Percentiles rank a stretch among this genome's conserved stretches.
These are phyloP conservation scores for Diplazon laetatorius DNA, from an alignment of 2,888 invertebrate genomes.

Conservation along the genomic window DNA sequence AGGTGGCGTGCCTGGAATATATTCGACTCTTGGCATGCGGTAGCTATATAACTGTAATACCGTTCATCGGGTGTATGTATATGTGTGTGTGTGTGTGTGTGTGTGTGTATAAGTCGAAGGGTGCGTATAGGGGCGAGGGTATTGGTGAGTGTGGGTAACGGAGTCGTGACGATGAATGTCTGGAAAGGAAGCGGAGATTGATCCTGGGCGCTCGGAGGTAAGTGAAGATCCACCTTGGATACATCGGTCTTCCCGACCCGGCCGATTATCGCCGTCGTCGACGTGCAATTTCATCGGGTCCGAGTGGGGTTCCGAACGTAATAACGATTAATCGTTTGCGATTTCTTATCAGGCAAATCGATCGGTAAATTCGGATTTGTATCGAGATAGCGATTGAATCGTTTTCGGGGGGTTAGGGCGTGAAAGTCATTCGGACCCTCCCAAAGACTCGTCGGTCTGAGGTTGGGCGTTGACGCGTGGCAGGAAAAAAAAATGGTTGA, in stretches of 20 bases:
- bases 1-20: constrained; percentile 53
- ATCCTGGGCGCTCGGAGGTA: constrained; percentile 10
- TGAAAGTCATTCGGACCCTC: not conserved
- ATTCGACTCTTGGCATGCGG: constrained; percentile 35
- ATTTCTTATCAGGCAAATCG: not conserved
- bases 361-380: constrained; percentile 2
- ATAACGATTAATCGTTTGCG: constrained; percentile 23
- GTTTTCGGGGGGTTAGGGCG: not conserved
- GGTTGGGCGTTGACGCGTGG: too few relatives aligned
- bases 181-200: constrained; percentile 42
- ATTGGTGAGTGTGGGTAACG: constrained; percentile 13
- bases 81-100: too few relatives aligned
- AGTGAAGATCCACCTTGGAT: constrained; percentile 5
- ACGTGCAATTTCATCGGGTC: not conserved
- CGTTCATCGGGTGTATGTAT: too few relatives aligned
- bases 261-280: constrained; percentile 17
- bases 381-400: not conserved
- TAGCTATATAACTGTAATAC: not conserved
- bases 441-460: too few relatives aligned
- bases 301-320: not conserved
- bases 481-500: too few relatives aligned
- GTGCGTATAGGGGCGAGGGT: not conserved
- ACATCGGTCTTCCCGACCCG: constrained; percentile 15
- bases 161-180: constrained; percentile 25
- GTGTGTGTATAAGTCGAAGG: not conserved